These are phyloP conservation scores for Azemiops feae DNA, from an alignment of 2,113 vertebrate genomes.

Conservation along the genomic window DNA sequence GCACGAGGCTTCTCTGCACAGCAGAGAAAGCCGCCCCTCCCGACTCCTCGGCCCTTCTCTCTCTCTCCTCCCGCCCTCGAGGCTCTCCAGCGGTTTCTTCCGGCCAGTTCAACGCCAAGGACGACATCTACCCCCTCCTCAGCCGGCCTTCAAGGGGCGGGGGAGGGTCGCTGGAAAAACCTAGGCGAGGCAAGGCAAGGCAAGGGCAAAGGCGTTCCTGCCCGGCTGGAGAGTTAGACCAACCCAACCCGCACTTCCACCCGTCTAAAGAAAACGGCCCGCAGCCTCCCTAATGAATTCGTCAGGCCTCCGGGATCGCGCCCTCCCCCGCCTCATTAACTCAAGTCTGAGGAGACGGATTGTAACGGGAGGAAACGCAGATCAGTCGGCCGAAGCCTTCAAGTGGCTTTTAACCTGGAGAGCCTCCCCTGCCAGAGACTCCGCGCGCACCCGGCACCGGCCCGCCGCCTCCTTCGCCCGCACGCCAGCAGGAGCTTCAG, in stretches of 20 bases:
- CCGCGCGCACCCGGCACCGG: neutral
- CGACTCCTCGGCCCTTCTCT: neutral
- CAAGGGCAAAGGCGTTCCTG: slow-evolving; percentile 7
- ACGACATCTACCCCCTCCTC: neutral
- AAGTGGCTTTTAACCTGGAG: slow-evolving; percentile 76
- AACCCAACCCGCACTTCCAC: slow-evolving; percentile 80
- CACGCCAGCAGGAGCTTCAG: slow-evolving; percentile 51
- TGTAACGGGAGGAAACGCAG: slow-evolving; percentile 75
- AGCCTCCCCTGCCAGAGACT: slow-evolving; percentile 58
- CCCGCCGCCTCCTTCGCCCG: neutral
- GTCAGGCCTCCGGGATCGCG: slow-evolving; percentile 76
- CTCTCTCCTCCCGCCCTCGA: neutral
- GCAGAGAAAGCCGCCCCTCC: neutral
- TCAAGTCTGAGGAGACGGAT: slow-evolving; percentile 80
- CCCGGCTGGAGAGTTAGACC: slow-evolving; percentile 64
- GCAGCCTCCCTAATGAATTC: slow-evolving; percentile 82
- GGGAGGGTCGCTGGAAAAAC: neutral
- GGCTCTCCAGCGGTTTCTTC: fast-evolving
- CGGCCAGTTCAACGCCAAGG: neutral
- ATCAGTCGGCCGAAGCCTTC: slow-evolving; percentile 77
- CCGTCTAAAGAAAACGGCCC: slow-evolving; percentile 78
- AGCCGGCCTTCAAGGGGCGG: neutral
- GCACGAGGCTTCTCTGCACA: neutral
- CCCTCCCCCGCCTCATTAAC: slow-evolving; percentile 80
- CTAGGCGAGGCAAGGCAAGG: slow-evolving; percentile 18